phyloP scores from a whole-genome alignment of 2,113 vertebrate species.

The Antennarius striatus region DNA sequence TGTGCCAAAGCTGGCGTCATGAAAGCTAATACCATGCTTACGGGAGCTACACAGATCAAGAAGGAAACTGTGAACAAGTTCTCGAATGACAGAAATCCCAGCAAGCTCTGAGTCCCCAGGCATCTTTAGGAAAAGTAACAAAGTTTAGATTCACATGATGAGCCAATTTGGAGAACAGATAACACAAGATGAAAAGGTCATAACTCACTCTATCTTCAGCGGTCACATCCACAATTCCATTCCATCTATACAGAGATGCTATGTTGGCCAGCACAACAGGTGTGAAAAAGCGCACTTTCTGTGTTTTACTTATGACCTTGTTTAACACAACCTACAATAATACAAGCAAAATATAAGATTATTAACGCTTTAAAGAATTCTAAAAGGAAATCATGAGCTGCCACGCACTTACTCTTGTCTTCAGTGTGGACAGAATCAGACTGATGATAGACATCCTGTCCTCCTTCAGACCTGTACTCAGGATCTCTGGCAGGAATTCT shows the following conservation, averaged over 20 bases:
- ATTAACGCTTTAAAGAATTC: neutral
- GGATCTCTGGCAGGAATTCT: slow-evolving; percentile 91
- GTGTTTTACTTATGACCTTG: slow-evolving; percentile 89
- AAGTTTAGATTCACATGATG: neutral
- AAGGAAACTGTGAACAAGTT: slow-evolving; percentile 89
- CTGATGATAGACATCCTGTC: slow-evolving; percentile 88
- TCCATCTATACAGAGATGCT: slow-evolving; percentile 90
- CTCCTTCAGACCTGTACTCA: slow-evolving; percentile 88
- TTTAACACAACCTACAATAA: slow-evolving; percentile 86
- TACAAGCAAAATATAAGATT: neutral
- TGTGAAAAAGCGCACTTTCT: slow-evolving; percentile 93
- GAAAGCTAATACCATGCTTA: slow-evolving; percentile 93
- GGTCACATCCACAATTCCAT: slow-evolving; percentile 86
- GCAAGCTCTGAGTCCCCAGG: slow-evolving; percentile 68
- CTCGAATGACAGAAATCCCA: slow-evolving; percentile 82
- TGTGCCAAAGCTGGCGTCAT: slow-evolving; percentile 90
- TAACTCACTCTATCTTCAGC: slow-evolving; percentile 76
- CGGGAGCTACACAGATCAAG: slow-evolving; percentile 91
- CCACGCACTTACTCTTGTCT: slow-evolving; percentile 80
- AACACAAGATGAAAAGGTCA: neutral
- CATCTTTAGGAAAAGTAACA: slow-evolving; percentile 44
- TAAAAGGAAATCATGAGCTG: neutral
- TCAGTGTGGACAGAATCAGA: slow-evolving; percentile 89
- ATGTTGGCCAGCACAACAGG: slow-evolving; percentile 83
- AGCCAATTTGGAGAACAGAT: neutral